Percentiles rank a stretch among this genome's conserved stretches.
Evolutionary conservation across 2,888 invertebrate genomes (phyloP).

Genomic region (Ophonus ardosiacus): DNA sequence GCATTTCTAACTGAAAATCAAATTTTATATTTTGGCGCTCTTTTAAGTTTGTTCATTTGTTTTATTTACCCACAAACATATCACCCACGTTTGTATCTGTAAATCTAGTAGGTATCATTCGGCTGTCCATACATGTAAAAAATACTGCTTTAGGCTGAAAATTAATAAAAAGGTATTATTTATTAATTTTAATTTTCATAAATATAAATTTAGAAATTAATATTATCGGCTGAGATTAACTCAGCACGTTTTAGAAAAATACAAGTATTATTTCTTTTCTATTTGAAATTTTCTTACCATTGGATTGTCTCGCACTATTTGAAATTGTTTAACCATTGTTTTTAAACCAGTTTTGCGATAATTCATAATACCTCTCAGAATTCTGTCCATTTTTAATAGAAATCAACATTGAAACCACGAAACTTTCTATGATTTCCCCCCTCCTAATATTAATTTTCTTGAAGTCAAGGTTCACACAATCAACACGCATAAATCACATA

Average conservation of each 20-base stretch:
- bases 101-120: constrained; percentile 97
- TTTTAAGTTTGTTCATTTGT: constrained; percentile 68
- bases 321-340: constrained; percentile 95
- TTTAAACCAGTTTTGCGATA: constrained; percentile 89
- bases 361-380: constrained; percentile 92
- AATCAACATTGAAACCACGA: background rate
- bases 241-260: background rate
- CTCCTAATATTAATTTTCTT: constrained; percentile 31
- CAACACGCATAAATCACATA: constrained; percentile 27
- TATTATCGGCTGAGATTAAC: constrained; percentile 7
- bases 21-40: constrained; percentile 30
- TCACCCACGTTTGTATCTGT: constrained; percentile 97
- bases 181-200: constrained; percentile 32
- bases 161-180: constrained; percentile 64
- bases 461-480: constrained; percentile 53
- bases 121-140: constrained; percentile 98
- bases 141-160: constrained; percentile 96
- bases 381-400: constrained; percentile 84
- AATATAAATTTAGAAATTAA: constrained; percentile 3
- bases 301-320: constrained; percentile 92
- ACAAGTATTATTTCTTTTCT: background rate
- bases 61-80: constrained; percentile 92
- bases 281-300: constrained; percentile 78
- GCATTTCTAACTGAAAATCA: constrained; percentile 90
- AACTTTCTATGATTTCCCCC: constrained; percentile 59